A percentile compares a stretch with the other conserved stretches of the same genome.
Conservation (phyloP, 2,113 vertebrate genomes). For the Nettapus auritus region DNA sequence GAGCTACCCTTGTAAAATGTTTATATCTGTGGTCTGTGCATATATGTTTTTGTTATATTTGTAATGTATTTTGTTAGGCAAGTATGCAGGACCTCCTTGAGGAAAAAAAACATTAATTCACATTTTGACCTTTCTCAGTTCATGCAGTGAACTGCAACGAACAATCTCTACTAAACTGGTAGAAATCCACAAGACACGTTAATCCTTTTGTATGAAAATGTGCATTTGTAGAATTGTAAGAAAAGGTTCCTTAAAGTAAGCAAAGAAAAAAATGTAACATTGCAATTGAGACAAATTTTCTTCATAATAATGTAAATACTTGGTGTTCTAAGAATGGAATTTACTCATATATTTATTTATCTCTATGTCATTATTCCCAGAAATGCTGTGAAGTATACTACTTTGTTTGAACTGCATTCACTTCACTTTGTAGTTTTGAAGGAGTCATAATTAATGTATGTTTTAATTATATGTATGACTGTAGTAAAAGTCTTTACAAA, state of each 20-base stretch:
- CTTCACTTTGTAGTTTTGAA: background rate
- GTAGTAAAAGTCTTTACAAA: background rate
- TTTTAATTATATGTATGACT: background rate
- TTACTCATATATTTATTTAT: background rate
- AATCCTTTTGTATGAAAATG: background rate
- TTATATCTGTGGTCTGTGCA: slow-evolving; percentile 42
- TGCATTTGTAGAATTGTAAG: background rate
- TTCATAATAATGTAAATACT: background rate
- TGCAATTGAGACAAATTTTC: background rate
- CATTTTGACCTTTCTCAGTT: background rate
- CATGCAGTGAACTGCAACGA: background rate
- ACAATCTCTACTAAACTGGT: background rate
- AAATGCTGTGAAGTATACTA: background rate
- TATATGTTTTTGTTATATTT: slow-evolving; percentile 50
- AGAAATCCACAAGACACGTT: background rate
- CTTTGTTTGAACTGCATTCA: background rate
- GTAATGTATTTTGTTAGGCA: slow-evolving; percentile 61
- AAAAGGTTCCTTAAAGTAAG: background rate
- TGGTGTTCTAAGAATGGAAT: background rate
- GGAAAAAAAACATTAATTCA: slow-evolving; percentile 17
- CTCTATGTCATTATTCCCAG: background rate
- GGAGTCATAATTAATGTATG: background rate
- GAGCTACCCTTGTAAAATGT: slow-evolving; percentile 33
- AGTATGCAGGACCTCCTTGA: slow-evolving; percentile 14
- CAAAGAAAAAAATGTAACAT: background rate